These are phyloP conservation scores for Helicoverpa armigera DNA, from an alignment of 1,140 invertebrate genomes.

Conservation along the genomic window DNA sequence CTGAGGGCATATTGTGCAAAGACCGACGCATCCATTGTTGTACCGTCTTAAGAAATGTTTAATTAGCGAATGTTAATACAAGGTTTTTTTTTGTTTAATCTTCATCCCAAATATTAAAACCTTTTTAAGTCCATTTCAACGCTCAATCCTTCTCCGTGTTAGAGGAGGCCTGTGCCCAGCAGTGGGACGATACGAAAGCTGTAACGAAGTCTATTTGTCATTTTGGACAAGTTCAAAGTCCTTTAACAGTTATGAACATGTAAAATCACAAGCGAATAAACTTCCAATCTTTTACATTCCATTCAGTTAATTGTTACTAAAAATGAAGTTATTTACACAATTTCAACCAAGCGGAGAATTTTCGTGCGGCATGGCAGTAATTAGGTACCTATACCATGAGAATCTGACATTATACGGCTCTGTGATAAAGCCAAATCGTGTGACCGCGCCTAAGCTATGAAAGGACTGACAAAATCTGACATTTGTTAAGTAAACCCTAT, in stretches of 20 bases:
- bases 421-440: conserved; percentile 1
- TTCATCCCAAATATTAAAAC: too few species aligned
- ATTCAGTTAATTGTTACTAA: not conserved
- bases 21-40: not conserved
- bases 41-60: not conserved
- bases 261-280: too few species aligned
- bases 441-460: not conserved
- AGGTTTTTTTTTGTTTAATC: too few species aligned
- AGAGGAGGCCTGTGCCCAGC: too few species aligned
- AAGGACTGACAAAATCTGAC: conserved; percentile 18
- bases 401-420: conserved; percentile 2
- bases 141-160: too few species aligned
- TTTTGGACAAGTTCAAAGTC: too few species aligned
- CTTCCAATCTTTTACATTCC: too few species aligned
- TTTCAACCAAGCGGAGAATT: not conserved
- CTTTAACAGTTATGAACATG: too few species aligned
- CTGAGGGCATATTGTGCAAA: conserved; percentile 4
- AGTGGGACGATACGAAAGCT: too few species aligned
- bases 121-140: too few species aligned
- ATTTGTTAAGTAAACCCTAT: not conserved
- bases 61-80: not conserved
- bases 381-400: not conserved
- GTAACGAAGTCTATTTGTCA: too few species aligned
- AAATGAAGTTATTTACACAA: conserved; percentile 10
- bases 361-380: not conserved